Evolutionary conservation across 2,888 invertebrate species (phyloP).

Genomic region (Cryptops parisi): DNA sequence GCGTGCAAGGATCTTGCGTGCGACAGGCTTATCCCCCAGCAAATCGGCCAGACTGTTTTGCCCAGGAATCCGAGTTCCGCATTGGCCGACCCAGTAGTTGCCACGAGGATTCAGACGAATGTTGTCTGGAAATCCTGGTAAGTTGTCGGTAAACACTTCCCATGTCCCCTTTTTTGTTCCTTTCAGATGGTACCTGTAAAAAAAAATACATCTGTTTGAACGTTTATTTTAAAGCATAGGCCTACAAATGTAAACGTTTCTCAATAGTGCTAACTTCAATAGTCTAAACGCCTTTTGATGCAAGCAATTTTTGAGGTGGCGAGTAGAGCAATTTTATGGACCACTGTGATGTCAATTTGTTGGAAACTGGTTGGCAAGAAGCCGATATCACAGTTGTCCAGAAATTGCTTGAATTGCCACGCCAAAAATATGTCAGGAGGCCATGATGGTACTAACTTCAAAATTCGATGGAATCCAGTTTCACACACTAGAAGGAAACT

Average conservation of each 20-base stretch:
- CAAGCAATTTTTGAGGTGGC: too few species aligned
- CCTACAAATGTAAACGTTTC: too few species aligned
- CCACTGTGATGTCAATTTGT: too few species aligned
- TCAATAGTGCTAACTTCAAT: too few species aligned
- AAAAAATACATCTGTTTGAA: background rate
- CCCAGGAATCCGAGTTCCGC: constrained; percentile 11
- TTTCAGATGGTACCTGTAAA: constrained; percentile 31
- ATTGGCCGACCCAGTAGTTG: constrained; percentile 32
- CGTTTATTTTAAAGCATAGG: too few species aligned
- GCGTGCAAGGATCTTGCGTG: constrained; percentile 14
- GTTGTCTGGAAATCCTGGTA: constrained; percentile 38
- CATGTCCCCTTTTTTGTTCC: constrained; percentile 29
- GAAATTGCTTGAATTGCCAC: too few species aligned
- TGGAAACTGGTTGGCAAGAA: too few species aligned
- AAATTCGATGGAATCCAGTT: constrained; percentile 44
- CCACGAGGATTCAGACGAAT: constrained; percentile 28
- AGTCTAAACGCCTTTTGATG: too few species aligned
- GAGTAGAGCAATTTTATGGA: too few species aligned
- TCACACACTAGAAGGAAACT: constrained; percentile 69
- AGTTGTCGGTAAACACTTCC: constrained; percentile 33
- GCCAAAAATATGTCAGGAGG: too few species aligned
- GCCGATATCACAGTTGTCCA: too few species aligned
- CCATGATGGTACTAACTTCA: constrained; percentile 42
- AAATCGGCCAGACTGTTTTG: background rate
- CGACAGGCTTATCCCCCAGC: constrained; percentile 9